phyloP scores from a whole-genome alignment of 1,140 invertebrate species.

The Zaprionus lachaisei region DNA sequence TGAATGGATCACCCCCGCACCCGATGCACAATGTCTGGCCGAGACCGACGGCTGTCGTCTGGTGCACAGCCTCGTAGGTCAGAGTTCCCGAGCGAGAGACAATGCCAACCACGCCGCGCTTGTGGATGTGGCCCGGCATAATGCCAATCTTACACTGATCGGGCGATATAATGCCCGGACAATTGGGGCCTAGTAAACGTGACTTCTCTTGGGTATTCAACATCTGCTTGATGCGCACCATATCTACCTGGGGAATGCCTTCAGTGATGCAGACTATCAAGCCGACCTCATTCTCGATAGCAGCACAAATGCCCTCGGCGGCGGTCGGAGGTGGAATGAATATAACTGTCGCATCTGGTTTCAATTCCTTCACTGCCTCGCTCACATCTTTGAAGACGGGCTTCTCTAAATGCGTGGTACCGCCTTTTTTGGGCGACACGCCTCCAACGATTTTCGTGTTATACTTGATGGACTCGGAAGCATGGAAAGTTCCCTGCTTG shows the following conservation, averaged over 20 bases:
- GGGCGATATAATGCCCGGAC: conserved; percentile 99
- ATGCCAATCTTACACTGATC: conserved; percentile 99
- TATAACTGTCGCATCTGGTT: conserved; percentile 96
- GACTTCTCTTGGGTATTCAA: conserved; percentile 95
- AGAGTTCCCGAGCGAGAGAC: conserved; percentile 99
- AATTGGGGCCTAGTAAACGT: conserved; percentile 98
- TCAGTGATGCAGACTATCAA: conserved; percentile 99
- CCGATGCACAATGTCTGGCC: conserved; percentile 99
- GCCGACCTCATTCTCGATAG: conserved; percentile 98
- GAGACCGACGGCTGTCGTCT: conserved; percentile 96
- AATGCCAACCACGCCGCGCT: conserved; percentile 96
- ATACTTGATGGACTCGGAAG: conserved; percentile 98
- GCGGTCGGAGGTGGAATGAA: conserved; percentile 98
- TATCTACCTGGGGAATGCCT: conserved; percentile 98
- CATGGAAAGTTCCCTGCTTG: conserved; percentile 97
- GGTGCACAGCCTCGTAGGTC: conserved; percentile 99
- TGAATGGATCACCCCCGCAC: conserved; percentile 99
- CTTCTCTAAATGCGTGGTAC: conserved; percentile 94
- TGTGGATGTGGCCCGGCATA: conserved; percentile 99
- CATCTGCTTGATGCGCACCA: conserved; percentile 97
- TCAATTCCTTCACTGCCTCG: conserved; percentile 91
- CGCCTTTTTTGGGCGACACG: conserved; percentile 98
- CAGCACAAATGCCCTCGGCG: conserved; percentile 96
- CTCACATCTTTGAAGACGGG: conserved; percentile 96
- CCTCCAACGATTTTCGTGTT: conserved; percentile 99